phyloP scores from a whole-genome alignment of 2,113 vertebrate species.

The Barbus barbus region DNA sequence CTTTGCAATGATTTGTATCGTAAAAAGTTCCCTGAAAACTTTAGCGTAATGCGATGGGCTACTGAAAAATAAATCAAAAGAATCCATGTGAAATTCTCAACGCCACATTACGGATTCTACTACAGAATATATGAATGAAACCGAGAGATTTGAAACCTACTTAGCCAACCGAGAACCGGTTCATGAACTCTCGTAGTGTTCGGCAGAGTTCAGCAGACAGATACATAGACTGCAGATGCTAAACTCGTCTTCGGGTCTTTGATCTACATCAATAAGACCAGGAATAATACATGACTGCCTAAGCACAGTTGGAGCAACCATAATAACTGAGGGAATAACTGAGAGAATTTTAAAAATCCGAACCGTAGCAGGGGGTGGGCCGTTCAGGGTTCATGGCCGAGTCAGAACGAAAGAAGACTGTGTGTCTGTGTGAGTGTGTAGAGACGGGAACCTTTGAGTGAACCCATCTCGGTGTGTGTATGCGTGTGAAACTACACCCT shows the following conservation, averaged over 20 bases:
- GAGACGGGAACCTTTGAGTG: conserved; percentile 66
- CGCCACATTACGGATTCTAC: conserved; percentile 1
- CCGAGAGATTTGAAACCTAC: background rate
- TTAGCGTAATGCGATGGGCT: conserved; percentile 23
- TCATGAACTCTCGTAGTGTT: conserved; percentile 32
- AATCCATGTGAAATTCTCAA: conserved; percentile 9
- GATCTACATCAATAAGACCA: conserved; percentile 50
- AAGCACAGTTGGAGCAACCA: conserved; percentile 27
- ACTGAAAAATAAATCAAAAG: conserved; percentile 28
- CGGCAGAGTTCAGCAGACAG: conserved; percentile 39
- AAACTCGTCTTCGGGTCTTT: conserved; percentile 34
- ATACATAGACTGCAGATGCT: conserved; percentile 27
- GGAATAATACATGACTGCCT: conserved; percentile 47
- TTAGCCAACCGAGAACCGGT: conserved; percentile 21
- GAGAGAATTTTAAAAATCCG: conserved; percentile 15
- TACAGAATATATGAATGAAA: conserved; percentile 48
- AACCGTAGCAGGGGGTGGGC: conserved; percentile 37
- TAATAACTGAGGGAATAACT: conserved; percentile 43
- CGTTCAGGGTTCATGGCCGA: conserved; percentile 49
- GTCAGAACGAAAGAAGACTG: conserved; percentile 44
- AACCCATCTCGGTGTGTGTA: conserved; percentile 43
- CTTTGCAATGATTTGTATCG: too few species aligned
- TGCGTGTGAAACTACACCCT: conserved; percentile 62
- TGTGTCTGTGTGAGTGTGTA: conserved; percentile 66
- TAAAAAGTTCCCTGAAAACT: too few species aligned